Base-by-base conservation (phyloP, 2,888 invertebrate species). In the Dascillus cervinus region DNA sequence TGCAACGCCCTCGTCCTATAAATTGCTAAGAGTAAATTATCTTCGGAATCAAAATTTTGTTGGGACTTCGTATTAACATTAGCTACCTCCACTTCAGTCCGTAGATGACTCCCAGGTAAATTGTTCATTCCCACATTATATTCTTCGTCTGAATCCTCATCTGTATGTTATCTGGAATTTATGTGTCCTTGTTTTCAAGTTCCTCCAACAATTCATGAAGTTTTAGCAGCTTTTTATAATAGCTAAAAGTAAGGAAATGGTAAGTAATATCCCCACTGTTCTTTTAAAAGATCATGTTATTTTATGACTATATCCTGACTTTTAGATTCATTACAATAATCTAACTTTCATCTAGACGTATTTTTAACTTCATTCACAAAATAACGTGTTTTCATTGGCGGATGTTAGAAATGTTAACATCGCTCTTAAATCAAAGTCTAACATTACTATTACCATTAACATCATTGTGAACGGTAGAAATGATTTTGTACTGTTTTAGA, bases 1-100 rank as follows among this genome's bases (percentile, higher is more conserved):
- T 13, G 13, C 20, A 29, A 20, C 13, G 12, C 22, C 15, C 13
- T 35, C 19, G 22, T 30, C 15, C 25, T 19, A 30, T 23, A 35
- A 35, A 19, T 35, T 20, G 30, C 21, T 25, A 30, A 35, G n/a
- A 26, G 35, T 19, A 30, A 15, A 20, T 35, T 22, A 35, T 30
- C 26, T 24, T 32, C 27, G 22, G 21, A 22, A 22, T 26, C 32
- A 9, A 19, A 27, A 33, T 17, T 23, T 19, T 27, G 25, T 26
- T 22, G 27, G 13, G 22, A 13, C 15, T 32, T 19, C 4, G 11
- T 20, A 20, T 27, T 21, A 19, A 12, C 22, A 26, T n/a, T n/a
- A n/a, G n/a, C n/a, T n/a, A 22, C 22, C n/a, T 27, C 26, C 23
- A 22, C 30, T 17, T 32, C 29, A 9, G 37, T 24, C 11, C 11